Evolutionary conservation across 2,888 invertebrate species (phyloP).

Genomic region (Unio pictorum): DNA sequence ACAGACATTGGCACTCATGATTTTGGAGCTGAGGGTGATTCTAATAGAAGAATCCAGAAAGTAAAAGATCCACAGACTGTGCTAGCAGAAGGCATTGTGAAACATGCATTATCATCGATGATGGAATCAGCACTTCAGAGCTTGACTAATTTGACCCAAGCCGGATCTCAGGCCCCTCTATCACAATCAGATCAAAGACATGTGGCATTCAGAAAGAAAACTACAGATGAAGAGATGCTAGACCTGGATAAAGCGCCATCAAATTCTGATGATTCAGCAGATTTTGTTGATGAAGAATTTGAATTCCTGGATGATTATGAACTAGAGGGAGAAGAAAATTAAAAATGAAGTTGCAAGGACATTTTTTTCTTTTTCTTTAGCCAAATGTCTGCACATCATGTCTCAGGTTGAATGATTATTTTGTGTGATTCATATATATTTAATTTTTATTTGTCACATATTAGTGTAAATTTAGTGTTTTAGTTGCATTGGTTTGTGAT

Average conservation of each 20-base stretch:
- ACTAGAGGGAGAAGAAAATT: conserved; percentile 23
- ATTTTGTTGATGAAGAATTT: conserved; percentile 58
- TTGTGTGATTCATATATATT: too few species aligned
- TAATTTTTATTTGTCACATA: too few species aligned
- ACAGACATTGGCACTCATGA: conserved; percentile 36
- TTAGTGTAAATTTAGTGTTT: too few species aligned
- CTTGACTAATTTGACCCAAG: conserved; percentile 32
- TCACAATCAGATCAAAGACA: conserved; percentile 30
- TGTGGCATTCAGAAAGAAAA: conserved; percentile 24
- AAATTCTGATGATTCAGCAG: conserved; percentile 41
- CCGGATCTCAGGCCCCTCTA: conserved; percentile 33
- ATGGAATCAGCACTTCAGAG: conserved; percentile 55
- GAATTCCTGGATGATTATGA: conserved; percentile 62
- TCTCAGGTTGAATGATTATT: too few species aligned
- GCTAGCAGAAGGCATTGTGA: conserved; percentile 42
- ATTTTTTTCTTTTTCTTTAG: too few species aligned
- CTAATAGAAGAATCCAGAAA: not conserved
- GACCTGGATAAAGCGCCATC: conserved; percentile 9
- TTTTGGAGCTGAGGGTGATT: conserved; percentile 8
- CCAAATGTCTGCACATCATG: too few species aligned
- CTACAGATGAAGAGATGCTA: conserved; percentile 29
- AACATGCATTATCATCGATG: conserved; percentile 52
- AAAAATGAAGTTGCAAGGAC: not conserved
- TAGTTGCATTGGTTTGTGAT: too few species aligned
- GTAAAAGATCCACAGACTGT: conserved; percentile 19